A percentile compares a stretch with the other conserved stretches of the same genome.
phyloP scores from a whole-genome alignment of 2,888 invertebrate genomes.

The Penaeus monodon region DNA sequence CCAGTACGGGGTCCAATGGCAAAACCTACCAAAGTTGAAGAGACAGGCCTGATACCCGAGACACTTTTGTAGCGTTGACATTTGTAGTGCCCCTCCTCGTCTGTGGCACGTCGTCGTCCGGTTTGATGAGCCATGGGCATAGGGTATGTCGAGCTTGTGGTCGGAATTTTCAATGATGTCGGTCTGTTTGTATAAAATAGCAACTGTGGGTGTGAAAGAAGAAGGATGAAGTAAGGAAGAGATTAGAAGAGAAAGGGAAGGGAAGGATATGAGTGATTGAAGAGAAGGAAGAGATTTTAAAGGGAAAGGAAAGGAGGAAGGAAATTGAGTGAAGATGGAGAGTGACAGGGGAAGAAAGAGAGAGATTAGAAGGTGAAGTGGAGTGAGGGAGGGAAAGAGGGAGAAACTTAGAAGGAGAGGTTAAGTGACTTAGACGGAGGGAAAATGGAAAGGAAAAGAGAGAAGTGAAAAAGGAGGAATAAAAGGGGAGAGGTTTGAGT shows the following conservation, averaged over 20 bases:
- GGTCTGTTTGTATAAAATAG: constrained; percentile 17
- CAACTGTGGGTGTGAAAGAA: neutral
- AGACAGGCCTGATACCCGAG: constrained; percentile 66
- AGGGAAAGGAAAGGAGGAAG: neutral
- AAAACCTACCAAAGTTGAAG: constrained; percentile 66
- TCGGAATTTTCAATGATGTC: constrained; percentile 28
- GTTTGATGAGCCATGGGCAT: constrained; percentile 38
- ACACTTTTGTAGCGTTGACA: constrained; percentile 62
- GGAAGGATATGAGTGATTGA: neutral
- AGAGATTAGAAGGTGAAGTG: neutral
- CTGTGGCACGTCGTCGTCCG: constrained; percentile 25
- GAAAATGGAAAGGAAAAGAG: neutral
- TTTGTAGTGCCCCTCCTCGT: constrained; percentile 11
- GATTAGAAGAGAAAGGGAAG: neutral
- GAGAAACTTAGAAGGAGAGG: neutral
- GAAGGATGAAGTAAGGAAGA: neutral
- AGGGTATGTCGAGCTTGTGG: constrained; percentile 27
- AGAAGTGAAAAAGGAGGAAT: neutral
- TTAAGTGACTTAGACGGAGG: neutral
- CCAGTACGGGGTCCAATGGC: constrained; percentile 64
- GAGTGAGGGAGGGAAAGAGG: no score
- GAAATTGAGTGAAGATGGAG: neutral
- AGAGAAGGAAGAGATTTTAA: neutral
- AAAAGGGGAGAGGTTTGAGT: neutral
- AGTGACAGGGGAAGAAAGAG: neutral